Evolutionary conservation across 2,888 invertebrate genomes (phyloP).

Genomic region (Apantesis nais): DNA sequence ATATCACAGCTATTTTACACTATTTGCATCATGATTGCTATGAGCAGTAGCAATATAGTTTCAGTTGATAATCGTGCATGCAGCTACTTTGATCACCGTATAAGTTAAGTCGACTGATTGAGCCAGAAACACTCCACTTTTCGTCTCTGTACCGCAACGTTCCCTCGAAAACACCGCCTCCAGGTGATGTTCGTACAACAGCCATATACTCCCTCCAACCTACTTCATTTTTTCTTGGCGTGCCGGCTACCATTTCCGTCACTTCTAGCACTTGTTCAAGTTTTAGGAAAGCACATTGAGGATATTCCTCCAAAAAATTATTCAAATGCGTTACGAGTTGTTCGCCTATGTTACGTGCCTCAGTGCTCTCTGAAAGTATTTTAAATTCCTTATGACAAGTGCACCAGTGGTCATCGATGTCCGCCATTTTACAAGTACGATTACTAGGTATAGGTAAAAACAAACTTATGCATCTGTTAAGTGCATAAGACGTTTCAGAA

Average conservation of each 20-base stretch:
- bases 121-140: slow-evolving; percentile 86
- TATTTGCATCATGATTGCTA: slow-evolving; percentile 35
- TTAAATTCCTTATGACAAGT: slow-evolving; percentile 90
- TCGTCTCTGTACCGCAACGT: slow-evolving; percentile 84
- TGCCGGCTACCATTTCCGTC: slow-evolving; percentile 84
- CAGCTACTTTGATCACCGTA: slow-evolving; percentile 93
- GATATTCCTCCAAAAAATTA: slow-evolving; percentile 83
- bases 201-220: slow-evolving; percentile 87
- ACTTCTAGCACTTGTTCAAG: slow-evolving; percentile 88
- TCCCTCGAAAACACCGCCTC: slow-evolving; percentile 91
- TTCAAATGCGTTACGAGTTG: slow-evolving; percentile 89
- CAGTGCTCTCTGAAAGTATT: slow-evolving; percentile 80
- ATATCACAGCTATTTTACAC: slow-evolving; percentile 56
- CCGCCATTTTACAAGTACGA: slow-evolving; percentile 91
- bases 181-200: slow-evolving; percentile 87
- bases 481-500: slow-evolving; percentile 61
- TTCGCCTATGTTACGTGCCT: slow-evolving; percentile 85
- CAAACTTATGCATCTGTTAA: slow-evolving; percentile 89
- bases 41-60: slow-evolving; percentile 91
- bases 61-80: slow-evolving; percentile 90
- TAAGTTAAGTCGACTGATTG: slow-evolving; percentile 91
- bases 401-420: slow-evolving; percentile 94
- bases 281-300: slow-evolving; percentile 88
- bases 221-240: slow-evolving; percentile 64
- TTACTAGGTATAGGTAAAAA: slow-evolving; percentile 90